Percentiles rank a stretch among this genome's conserved stretches.
These are phyloP conservation scores for Ceratosolen fusciceps DNA, from an alignment of 1,140 invertebrate species.

Conservation along the genomic window DNA sequence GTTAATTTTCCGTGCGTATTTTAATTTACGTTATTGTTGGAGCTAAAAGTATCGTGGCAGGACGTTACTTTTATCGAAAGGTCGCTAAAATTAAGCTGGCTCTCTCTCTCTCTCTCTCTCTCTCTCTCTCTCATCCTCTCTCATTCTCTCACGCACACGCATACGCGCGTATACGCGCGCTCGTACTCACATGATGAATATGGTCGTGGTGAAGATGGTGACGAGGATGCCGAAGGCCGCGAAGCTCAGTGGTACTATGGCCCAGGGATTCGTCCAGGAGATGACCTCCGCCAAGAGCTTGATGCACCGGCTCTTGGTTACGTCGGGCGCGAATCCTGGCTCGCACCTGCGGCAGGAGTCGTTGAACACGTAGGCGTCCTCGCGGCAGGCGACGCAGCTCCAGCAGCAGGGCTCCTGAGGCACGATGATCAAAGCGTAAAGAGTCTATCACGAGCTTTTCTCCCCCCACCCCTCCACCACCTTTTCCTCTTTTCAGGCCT, in stretches of 20 bases:
- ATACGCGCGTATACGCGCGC: no score
- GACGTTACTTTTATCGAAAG: no score
- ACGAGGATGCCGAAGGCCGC: conserved; percentile 75
- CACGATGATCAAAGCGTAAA: background rate
- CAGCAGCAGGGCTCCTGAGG: conserved; percentile 76
- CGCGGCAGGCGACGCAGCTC: conserved; percentile 76
- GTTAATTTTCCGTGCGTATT: no score
- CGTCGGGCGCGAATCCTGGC: conserved; percentile 74
- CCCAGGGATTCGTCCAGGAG: conserved; percentile 75
- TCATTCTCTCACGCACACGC: background rate
- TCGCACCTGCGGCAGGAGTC: conserved; percentile 75
- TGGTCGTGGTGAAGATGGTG: conserved; percentile 75
- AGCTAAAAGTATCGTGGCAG: no score
- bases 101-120: background rate
- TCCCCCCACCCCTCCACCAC: background rate
- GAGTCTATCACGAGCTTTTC: background rate
- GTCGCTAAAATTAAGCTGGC: background rate
- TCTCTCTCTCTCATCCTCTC: background rate
- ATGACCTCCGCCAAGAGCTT: conserved; percentile 72
- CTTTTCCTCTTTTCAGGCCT: background rate
- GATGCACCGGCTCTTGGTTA: conserved; percentile 70
- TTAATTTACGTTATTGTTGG: conserved; percentile 1
- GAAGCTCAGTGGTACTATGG: conserved; percentile 75
- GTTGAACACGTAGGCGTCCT: conserved; percentile 75
- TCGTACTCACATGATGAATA: conserved; percentile 75